Evolutionary conservation across 2,888 invertebrate species (phyloP).

Genomic region (Hemistola chrysoprasaria): DNA sequence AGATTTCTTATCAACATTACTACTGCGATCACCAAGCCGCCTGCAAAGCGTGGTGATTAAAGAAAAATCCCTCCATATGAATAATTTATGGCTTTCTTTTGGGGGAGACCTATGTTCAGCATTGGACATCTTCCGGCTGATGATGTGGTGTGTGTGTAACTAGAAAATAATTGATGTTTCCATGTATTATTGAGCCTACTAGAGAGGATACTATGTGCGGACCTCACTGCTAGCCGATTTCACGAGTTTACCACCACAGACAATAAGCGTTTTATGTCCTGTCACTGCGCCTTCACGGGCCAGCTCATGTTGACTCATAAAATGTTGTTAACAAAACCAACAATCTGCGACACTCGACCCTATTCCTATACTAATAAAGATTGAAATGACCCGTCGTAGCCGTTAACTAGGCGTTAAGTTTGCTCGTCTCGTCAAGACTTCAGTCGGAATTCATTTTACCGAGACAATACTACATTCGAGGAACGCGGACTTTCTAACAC

Average conservation of each 20-base stretch:
- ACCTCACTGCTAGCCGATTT: slow-evolving; percentile 72
- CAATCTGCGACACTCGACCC: slow-evolving; percentile 13
- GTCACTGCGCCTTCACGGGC: slow-evolving; percentile 67
- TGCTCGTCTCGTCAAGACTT: slow-evolving; percentile 59
- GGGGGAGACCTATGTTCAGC: no score
- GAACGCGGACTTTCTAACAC: slow-evolving; percentile 64
- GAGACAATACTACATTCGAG: slow-evolving; percentile 47
- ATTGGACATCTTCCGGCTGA: no score
- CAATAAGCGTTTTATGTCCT: slow-evolving; percentile 68
- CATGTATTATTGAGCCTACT: no score
- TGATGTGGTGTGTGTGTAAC: no score
- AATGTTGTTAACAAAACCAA: slow-evolving; percentile 49
- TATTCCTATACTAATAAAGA: slow-evolving; percentile 17
- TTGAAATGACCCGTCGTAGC: slow-evolving; percentile 15
- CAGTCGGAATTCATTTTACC: slow-evolving; percentile 58
- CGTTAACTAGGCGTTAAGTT: slow-evolving; percentile 50
- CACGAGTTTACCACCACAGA: slow-evolving; percentile 78
- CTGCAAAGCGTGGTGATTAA: no score
- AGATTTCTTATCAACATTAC: no score
- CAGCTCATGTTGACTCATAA: slow-evolving; percentile 62
- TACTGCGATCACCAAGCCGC: no score
- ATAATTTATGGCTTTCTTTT: no score
- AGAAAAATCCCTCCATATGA: no score
- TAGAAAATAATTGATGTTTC: no score
- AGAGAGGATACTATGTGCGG: slow-evolving; percentile 23